phyloP scores from a whole-genome alignment of 2,113 vertebrate species.

The Empidonax alnorum region DNA sequence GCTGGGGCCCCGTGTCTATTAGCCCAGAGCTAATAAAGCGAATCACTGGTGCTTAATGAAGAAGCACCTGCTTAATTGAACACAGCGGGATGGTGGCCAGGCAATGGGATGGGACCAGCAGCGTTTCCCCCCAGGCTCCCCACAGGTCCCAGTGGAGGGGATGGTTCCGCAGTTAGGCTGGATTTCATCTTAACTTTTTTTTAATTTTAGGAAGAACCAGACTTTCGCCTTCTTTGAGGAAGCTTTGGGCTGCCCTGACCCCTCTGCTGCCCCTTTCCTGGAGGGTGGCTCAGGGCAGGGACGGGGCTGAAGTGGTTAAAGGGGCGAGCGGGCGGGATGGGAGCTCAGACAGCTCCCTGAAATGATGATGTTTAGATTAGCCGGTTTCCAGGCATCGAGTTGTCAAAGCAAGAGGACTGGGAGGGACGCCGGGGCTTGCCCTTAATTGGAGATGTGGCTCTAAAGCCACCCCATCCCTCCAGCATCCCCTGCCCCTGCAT shows the following conservation, averaged over 20 bases:
- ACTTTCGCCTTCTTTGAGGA: accelerated
- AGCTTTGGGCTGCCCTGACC: not conserved
- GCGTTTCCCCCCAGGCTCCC: not conserved
- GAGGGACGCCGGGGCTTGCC: not conserved
- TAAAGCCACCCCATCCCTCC: not conserved
- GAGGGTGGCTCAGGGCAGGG: accelerated
- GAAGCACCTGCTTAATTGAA: slow-evolving; percentile 1
- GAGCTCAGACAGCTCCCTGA: not conserved
- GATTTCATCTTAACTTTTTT: not conserved
- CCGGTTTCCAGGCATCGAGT: not conserved
- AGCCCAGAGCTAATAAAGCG: not conserved
- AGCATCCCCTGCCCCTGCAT: not conserved
- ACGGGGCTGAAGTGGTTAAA: not conserved
- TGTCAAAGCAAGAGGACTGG: not conserved
- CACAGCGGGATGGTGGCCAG: not conserved
- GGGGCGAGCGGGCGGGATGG: not conserved
- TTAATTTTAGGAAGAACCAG: not conserved
- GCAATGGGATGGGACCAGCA: accelerated
- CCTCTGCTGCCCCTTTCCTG: accelerated
- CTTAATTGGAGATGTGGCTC: slow-evolving; percentile 55
- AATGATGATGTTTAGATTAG: slow-evolving; percentile 26
- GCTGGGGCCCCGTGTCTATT: not conserved
- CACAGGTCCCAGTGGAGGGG: not conserved
- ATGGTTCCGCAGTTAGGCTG: not conserved
- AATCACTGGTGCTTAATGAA: slow-evolving; percentile 5